Evolutionary conservation across 2,888 invertebrate genomes (phyloP), one percentile per base, ranked within the genome.

Genomic region (Ormyrus pomaceus): DNA sequence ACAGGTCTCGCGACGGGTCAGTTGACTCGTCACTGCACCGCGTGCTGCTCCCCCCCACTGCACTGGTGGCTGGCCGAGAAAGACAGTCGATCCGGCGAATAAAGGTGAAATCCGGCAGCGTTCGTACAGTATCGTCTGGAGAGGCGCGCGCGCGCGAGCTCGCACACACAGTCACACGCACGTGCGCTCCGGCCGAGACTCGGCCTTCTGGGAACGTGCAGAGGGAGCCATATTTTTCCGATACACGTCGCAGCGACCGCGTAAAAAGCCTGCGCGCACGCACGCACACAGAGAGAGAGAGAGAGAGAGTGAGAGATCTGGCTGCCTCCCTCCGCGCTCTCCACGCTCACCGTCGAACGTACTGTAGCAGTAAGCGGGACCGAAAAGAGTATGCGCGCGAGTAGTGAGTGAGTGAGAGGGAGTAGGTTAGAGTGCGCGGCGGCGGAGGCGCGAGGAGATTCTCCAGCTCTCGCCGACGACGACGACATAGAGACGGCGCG

Each of bases 151-250:
- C n/a, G 50, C n/a, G 56, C 48, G 50, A n/a, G 11, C 58, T 58
- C 10, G n/a, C n/a, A 10, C n/a, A 58, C 6, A 34, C 5, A 34
- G 61, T 7, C 19, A 19, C 19, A 19, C 19, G 19, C 19, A 19
- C 19, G 19, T 19, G 19, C 19, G 19, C 19, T 19, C 19, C 19
- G 19, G 19, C 19, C 19, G 19, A 19, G 19, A 19, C 19, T 19
- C 19, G 19, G 92, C 90, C 91, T 92, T 92, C 91, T 92, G 92
- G 92, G 92, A 92, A 91, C 19, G 19, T 91, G 89, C 90, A 91
- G 92, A 91, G 92, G 92, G 91, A 92, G 92, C 92, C 92, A 92
- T 91, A 91, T 92, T 92, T 92, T 92, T 92, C 87, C 91, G 91
- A 91, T 92, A 92, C 91, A 62, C 91, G 90, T 68, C 45, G 50